A percentile compares a stretch with the other conserved stretches of the same genome.
Conservation (phyloP, 2,113 vertebrate genomes). For the Abramis brama region DNA sequence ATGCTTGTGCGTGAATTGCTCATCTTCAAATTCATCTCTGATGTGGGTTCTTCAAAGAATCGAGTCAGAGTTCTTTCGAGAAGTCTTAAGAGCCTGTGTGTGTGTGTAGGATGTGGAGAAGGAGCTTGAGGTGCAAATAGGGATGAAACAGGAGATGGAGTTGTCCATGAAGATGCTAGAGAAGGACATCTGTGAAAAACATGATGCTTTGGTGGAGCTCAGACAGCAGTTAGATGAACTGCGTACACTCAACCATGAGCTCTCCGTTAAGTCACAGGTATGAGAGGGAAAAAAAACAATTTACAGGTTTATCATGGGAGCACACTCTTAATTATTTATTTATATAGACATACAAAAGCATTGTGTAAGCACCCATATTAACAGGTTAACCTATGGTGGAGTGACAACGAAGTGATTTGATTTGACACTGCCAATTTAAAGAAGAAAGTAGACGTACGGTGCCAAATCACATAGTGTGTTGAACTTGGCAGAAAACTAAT, state of each 20-base stretch:
- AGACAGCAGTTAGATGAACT: slow-evolving; percentile 94
- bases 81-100: no score
- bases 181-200: slow-evolving; percentile 97
- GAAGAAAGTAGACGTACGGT: neutral
- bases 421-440: neutral
- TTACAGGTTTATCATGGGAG: neutral
- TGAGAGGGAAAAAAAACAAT: neutral
- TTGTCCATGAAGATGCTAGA: slow-evolving; percentile 99
- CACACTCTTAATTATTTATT: no score
- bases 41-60: neutral
- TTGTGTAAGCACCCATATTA: neutral
- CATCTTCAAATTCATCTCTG: neutral
- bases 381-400: neutral
- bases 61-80: neutral
- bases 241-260: slow-evolving; percentile 91
- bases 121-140: slow-evolving; percentile 95
- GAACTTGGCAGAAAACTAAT: no score
- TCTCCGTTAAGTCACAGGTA: slow-evolving; percentile 95
- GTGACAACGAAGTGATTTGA: neutral
- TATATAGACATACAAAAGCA: neutral
- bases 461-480: neutral
- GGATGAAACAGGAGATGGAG: slow-evolving; percentile 99
- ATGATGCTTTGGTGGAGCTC: slow-evolving; percentile 91
- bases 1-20: neutral
- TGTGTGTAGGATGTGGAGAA: slow-evolving; percentile 90